Conservation (phyloP, 2,113 vertebrate species). For the Delphinus delphis region DNA sequence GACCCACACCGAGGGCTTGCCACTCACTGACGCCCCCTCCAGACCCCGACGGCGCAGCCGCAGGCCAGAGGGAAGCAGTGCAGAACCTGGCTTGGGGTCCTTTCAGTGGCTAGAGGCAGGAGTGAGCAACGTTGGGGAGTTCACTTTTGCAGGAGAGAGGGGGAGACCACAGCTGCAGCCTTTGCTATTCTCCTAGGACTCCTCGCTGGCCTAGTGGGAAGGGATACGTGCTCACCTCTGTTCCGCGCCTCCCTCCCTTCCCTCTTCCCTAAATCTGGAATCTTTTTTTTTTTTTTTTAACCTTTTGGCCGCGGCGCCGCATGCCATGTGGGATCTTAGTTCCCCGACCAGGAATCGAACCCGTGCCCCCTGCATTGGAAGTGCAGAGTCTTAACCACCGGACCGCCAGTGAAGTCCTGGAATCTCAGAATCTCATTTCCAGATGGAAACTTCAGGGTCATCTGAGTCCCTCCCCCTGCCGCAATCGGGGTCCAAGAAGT, state of each 20-base stretch:
- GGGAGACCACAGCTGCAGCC: too few species aligned
- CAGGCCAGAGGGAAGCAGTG: rapidly evolving
- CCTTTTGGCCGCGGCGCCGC: rapidly evolving
- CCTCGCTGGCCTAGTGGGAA: neutral
- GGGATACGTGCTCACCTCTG: neutral
- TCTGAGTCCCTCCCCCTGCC: too few species aligned
- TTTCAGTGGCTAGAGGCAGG: neutral
- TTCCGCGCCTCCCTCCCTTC: neutral
- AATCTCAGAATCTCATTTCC: neutral
- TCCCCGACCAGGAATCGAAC: too few species aligned
- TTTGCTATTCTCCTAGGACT: neutral
- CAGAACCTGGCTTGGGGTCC: neutral
- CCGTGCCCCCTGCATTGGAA: too few species aligned
- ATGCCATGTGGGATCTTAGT: too few species aligned
- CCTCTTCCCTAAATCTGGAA: neutral
- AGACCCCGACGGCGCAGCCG: neutral
- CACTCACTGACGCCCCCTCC: neutral
- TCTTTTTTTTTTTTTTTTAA: too few species aligned
- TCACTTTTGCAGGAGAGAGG: neutral
- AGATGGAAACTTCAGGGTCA: neutral
- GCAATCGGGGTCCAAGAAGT: neutral
- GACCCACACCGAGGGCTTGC: neutral
- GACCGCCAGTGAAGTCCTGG: too few species aligned
- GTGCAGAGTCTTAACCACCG: too few species aligned
- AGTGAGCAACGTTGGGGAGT: neutral